Percentiles rank a stretch among this genome's conserved stretches.
Conservation (phyloP, 2,888 invertebrate genomes). For the Eupithecia subfuscata region DNA sequence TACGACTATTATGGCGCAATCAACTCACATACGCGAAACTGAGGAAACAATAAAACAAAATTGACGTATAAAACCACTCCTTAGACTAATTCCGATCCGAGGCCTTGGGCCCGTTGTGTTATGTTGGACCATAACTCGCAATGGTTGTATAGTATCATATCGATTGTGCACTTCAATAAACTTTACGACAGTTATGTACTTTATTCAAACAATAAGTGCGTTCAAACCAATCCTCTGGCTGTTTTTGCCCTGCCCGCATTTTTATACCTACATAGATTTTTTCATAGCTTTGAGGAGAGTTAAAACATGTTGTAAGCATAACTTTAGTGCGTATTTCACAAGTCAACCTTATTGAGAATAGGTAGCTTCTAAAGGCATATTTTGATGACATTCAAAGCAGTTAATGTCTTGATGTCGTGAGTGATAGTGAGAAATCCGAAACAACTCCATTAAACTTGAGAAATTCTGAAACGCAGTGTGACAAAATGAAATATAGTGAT, state of each 20-base stretch:
- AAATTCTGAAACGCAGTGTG: conserved; percentile 18
- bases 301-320: neutral
- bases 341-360: conserved; percentile 8
- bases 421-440: conserved; percentile 28
- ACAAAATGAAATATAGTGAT: conserved; percentile 16
- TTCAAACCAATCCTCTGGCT: neutral
- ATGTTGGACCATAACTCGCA: conserved; percentile 64
- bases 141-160: conserved; percentile 55
- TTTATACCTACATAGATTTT: neutral
- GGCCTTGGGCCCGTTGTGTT: conserved; percentile 63
- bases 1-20: conserved; percentile 79
- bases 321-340: conserved; percentile 6
- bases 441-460: conserved; percentile 28
- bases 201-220: conserved; percentile 16
- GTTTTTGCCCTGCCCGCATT: neutral
- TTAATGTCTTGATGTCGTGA: conserved; percentile 33
- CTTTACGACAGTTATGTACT: conserved; percentile 44
- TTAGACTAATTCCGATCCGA: conserved; percentile 68
- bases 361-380: conserved; percentile 13
- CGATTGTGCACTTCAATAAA: conserved; percentile 49
- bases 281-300: neutral
- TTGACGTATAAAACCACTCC: conserved; percentile 79
- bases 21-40: conserved; percentile 81
- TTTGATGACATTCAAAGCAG: conserved; percentile 26
- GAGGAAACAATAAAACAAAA: conserved; percentile 81